These are phyloP conservation scores for Atta colombica DNA, from an alignment of 1,140 invertebrate genomes.

Conservation along the genomic window DNA sequence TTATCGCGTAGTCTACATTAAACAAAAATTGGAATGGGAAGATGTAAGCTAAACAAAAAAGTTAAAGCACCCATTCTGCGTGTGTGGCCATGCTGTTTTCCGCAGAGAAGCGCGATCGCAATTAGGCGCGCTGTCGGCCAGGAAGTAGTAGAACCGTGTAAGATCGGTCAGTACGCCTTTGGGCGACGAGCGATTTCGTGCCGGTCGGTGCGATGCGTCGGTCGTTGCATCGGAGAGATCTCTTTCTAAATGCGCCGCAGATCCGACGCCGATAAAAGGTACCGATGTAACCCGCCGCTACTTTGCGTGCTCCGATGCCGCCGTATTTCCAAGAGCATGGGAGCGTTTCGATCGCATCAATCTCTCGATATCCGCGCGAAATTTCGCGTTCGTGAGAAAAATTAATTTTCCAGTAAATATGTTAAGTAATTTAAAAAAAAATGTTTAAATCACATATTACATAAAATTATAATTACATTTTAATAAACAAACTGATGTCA, in stretches of 20 bases:
- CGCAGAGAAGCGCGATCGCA: constrained; percentile 45
- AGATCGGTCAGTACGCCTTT: constrained; percentile 64
- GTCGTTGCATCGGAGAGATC: constrained; percentile 65
- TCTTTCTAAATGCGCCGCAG: constrained; percentile 74
- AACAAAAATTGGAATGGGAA: neutral
- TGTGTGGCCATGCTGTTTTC: constrained; percentile 42
- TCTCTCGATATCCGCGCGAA: constrained; percentile 31
- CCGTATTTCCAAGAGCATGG: constrained; percentile 51
- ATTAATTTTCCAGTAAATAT: neutral
- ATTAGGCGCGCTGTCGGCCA: constrained; percentile 70
- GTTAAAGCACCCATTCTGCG: neutral
- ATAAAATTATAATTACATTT: neutral
- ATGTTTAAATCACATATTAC: neutral
- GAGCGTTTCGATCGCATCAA: constrained; percentile 53
- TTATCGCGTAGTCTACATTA: neutral
- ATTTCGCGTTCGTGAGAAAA: constrained; percentile 47
- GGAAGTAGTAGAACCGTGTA: constrained; percentile 73
- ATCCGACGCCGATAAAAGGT: constrained; percentile 72
- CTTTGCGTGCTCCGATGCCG: constrained; percentile 42
- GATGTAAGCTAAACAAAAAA: neutral
- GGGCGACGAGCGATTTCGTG: constrained; percentile 68
- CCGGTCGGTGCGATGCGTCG: constrained; percentile 44
- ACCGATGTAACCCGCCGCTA: constrained; percentile 63
- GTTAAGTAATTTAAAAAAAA: neutral
- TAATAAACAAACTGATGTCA: no score